Evolutionary conservation across 1,140 invertebrate genomes (phyloP).

Genomic region (Phenacoccus solenopsis): DNA sequence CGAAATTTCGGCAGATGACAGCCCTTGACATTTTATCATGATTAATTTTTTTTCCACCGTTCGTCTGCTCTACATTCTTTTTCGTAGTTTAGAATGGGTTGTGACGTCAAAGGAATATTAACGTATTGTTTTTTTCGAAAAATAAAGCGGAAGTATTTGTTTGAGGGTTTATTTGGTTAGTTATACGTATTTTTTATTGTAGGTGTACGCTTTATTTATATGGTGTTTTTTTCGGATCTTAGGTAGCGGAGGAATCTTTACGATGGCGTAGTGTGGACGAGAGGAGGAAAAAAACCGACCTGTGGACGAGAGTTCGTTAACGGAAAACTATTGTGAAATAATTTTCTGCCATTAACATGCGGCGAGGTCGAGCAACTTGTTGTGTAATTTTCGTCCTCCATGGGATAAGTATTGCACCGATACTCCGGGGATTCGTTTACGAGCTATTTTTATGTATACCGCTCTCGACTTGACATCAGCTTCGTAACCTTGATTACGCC

Average conservation of each 20-base stretch:
- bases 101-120: too few species aligned
- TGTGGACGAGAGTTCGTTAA: slow-evolving; percentile 10
- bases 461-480: slow-evolving; percentile 8
- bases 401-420: slow-evolving; percentile 17
- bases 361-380: slow-evolving; percentile 14
- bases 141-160: too few species aligned
- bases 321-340: slow-evolving; percentile 10
- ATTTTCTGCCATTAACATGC: slow-evolving; percentile 15
- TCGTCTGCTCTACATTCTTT: too few species aligned
- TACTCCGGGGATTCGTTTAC: not conserved
- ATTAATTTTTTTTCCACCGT: too few species aligned
- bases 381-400: slow-evolving; percentile 13
- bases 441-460: slow-evolving; percentile 14
- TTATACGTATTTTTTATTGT: too few species aligned
- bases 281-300: not conserved
- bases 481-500: slow-evolving; percentile 6
- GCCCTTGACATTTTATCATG: too few species aligned
- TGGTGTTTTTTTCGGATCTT: too few species aligned
- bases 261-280: not conserved
- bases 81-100: too few species aligned
- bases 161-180: too few species aligned
- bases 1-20: too few species aligned
- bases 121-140: too few species aligned
- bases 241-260: not conserved
- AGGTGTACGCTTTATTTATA: too few species aligned